phyloP scores from a whole-genome alignment of 2,113 vertebrate species.

The Cochlearius cochlearius region DNA sequence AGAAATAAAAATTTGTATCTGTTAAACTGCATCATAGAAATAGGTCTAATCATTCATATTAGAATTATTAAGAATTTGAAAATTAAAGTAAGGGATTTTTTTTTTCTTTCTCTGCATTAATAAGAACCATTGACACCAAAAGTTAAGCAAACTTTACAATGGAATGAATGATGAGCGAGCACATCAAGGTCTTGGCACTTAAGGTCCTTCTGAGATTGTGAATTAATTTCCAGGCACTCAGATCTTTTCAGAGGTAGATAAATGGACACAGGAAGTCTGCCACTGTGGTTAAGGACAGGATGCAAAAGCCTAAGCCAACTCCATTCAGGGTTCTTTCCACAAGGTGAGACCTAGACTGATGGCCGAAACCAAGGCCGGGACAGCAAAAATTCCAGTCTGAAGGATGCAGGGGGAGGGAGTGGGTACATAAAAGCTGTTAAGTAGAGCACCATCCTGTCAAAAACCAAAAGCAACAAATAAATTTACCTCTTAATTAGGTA shows the following conservation, averaged over 20 bases:
- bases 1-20: neutral
- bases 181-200: neutral
- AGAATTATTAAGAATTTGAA: neutral
- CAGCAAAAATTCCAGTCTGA: neutral
- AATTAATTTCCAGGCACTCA: neutral
- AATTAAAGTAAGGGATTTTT: neutral
- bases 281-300: neutral
- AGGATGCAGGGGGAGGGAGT: neutral
- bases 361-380: neutral
- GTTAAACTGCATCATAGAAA: neutral
- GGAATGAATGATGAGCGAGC: neutral
- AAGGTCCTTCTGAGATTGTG: neutral
- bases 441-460: neutral
- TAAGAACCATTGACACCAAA: neutral
- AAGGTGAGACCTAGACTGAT: neutral
- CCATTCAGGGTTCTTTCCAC: neutral
- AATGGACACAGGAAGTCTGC: neutral
- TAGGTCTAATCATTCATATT: neutral
- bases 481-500: neutral
- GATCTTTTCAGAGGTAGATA: neutral
- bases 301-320: neutral
- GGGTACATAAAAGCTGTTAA: neutral
- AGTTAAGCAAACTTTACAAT: neutral
- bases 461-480: neutral
- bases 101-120: neutral